These are phyloP conservation scores for Plebejus argus DNA, from an alignment of 2,888 invertebrate genomes.

Conservation along the genomic window DNA sequence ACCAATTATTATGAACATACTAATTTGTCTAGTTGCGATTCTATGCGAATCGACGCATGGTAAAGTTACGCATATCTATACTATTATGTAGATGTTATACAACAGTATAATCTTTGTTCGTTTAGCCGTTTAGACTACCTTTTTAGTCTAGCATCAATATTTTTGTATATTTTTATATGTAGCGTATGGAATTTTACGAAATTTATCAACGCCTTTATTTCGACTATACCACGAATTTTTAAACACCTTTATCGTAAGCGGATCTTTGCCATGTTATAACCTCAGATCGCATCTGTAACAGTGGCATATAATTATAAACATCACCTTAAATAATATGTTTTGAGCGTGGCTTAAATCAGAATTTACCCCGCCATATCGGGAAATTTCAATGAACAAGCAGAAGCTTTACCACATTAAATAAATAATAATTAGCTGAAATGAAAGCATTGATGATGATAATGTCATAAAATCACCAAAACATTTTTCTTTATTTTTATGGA, in stretches of 20 bases:
- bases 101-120: background rate
- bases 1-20: conserved; percentile 56
- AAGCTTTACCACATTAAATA: too few species aligned
- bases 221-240: background rate
- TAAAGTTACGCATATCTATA: background rate
- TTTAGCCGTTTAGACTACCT: background rate
- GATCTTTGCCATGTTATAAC: background rate
- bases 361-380: too few species aligned
- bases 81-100: background rate
- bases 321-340: too few species aligned
- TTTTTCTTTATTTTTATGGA: too few species aligned
- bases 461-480: too few species aligned
- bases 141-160: background rate
- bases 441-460: too few species aligned
- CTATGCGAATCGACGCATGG: conserved; percentile 48
- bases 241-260: background rate
- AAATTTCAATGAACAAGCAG: too few species aligned
- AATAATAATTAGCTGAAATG: too few species aligned
- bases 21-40: conserved; percentile 60
- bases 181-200: background rate
- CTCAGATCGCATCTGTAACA: background rate
- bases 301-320: too few species aligned
- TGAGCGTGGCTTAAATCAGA: too few species aligned
- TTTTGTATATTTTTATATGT: background rate
- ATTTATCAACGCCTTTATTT: background rate